phyloP scores from a whole-genome alignment of 2,888 invertebrate genomes.

The Patella caerulea region DNA sequence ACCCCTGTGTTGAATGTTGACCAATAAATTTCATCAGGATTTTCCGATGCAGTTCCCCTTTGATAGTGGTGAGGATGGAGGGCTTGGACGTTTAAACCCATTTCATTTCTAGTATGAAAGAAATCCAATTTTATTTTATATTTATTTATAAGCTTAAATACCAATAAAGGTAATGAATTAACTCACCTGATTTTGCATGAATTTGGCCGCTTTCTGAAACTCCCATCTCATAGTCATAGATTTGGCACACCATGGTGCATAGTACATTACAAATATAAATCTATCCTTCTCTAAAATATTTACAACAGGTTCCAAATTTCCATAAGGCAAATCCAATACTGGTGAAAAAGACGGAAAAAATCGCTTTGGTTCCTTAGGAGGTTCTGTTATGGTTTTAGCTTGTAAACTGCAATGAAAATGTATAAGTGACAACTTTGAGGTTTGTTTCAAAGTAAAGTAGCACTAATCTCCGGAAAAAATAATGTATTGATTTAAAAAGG shows the following conservation, averaged over 20 bases:
- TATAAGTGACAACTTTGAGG: not conserved
- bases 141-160: no score
- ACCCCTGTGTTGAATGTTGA: no score
- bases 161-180: no score
- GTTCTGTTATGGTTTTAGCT: conserved; percentile 47
- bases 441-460: conserved; percentile 3
- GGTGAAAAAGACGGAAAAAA: conserved; percentile 81
- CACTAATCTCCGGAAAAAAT: conserved; percentile 8
- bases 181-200: conserved; percentile 80
- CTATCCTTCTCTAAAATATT: conserved; percentile 79
- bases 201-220: conserved; percentile 82
- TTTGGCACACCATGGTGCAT: conserved; percentile 95
- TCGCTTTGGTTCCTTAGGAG: conserved; percentile 75
- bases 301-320: conserved; percentile 80
- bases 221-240: conserved; percentile 82
- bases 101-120: no score
- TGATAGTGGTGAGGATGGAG: no score
- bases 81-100: no score
- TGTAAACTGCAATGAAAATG: conserved; percentile 49
- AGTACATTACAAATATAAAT: conserved; percentile 90
- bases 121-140: no score
- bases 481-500: conserved; percentile 15
- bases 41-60: no score
- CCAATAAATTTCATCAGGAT: no score
- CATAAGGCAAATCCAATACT: conserved; percentile 84